Evolutionary conservation across 2,888 invertebrate species (phyloP).

Genomic region (Cheilosia pagana): DNA sequence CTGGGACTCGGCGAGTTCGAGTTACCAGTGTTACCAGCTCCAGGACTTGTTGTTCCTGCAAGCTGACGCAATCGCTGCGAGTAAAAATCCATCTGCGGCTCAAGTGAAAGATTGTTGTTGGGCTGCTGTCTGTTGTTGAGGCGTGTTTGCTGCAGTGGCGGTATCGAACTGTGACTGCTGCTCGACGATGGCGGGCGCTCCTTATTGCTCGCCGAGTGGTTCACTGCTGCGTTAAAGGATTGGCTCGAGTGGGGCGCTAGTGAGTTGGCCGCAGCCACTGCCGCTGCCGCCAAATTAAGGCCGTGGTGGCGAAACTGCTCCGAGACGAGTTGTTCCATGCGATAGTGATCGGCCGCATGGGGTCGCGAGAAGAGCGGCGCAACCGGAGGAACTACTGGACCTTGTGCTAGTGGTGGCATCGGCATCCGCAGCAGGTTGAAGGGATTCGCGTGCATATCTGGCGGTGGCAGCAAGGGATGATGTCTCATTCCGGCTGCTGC

Average conservation of each 20-base stretch:
- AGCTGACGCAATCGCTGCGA: conserved; percentile 99
- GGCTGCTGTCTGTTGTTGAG: conserved; percentile 65
- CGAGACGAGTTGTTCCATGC: conserved; percentile 93
- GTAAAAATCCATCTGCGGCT: conserved; percentile 99
- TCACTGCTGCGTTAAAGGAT: conserved; percentile 84
- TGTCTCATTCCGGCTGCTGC: conserved; percentile 85
- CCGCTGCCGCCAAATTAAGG: conserved; percentile 90
- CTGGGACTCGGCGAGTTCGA: conserved; percentile 92
- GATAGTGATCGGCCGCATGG: conserved; percentile 91
- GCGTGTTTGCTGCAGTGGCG: conserved; percentile 77
- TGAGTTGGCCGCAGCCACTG: conserved; percentile 87
- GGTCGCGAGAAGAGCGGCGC: conserved; percentile 91
- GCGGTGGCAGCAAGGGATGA: conserved; percentile 89
- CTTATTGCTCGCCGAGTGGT: conserved; percentile 82
- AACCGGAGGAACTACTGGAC: conserved; percentile 88
- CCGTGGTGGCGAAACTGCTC: conserved; percentile 93
- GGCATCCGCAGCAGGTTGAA: conserved; percentile 91
- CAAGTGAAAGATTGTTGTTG: conserved; percentile 87
- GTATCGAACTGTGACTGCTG: conserved; percentile 82
- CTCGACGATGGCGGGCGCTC: conserved; percentile 83
- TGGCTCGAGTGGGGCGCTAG: conserved; percentile 86
- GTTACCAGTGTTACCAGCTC: conserved; percentile 89
- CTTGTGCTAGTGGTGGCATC: conserved; percentile 88
- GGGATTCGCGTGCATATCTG: conserved; percentile 89
- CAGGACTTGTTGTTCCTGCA: conserved; percentile 96